phyloP scores from a whole-genome alignment of 2,113 vertebrate genomes.

The Nymphicus hollandicus region DNA sequence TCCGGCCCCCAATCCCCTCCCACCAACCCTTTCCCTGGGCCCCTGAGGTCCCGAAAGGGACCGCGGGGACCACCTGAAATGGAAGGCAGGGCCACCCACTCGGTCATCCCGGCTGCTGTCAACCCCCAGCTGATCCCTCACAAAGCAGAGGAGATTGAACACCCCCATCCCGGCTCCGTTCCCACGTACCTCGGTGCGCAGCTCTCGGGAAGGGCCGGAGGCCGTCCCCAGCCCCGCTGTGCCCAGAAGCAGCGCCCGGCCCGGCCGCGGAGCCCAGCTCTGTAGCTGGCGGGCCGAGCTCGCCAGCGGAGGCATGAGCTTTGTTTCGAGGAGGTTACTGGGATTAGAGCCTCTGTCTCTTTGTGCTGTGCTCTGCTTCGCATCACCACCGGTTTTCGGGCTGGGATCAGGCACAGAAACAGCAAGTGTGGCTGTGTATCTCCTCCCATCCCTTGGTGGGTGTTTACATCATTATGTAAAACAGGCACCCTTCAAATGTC shows the following conservation, averaged over 20 bases:
- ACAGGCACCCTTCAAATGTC: constrained; percentile 27
- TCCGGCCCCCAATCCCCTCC: constrained; percentile 51
- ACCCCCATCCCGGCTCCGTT: constrained; percentile 1
- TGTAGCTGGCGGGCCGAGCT: neutral
- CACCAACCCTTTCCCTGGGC: constrained; percentile 63
- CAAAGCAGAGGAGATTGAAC: constrained; percentile 47
- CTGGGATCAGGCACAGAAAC: neutral
- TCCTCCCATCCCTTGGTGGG: constrained; percentile 50
- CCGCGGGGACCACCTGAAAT: constrained; percentile 71
- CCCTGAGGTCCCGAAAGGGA: constrained; percentile 67
- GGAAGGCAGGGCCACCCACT: constrained; percentile 71
- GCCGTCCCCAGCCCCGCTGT: neutral
- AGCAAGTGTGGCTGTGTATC: constrained; percentile 7
- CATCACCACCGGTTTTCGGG: neutral
- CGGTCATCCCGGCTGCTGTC: constrained; percentile 47
- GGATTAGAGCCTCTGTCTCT: neutral
- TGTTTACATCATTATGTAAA: constrained; percentile 57
- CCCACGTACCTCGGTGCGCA: constrained; percentile 62
- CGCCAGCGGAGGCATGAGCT: neutral
- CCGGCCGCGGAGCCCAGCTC: neutral
- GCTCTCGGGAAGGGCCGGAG: neutral
- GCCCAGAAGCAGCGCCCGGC: neutral
- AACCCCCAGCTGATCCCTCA: constrained; percentile 41
- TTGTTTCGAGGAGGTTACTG: neutral
- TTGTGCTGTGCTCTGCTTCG: neutral